Evolutionary conservation across 2,888 invertebrate species (phyloP), one percentile per base, ranked within the genome.

Genomic region (Barypeithes pellucidus): DNA sequence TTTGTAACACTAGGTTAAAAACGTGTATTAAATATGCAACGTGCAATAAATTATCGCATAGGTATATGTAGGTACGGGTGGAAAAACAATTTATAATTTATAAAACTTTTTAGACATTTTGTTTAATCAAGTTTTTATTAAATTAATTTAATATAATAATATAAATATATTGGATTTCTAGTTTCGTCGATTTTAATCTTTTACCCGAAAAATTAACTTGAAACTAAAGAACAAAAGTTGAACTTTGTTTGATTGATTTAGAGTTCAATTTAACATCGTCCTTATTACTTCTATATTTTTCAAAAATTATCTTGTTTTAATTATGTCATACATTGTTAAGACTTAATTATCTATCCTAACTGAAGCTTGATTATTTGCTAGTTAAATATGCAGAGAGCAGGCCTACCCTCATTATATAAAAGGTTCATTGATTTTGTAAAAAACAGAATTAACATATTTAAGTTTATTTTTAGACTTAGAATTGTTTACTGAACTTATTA

Each of bases 371-470:
- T 45, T n/a, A n/a, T n/a, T 45, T 16, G 3, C 5, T 45, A 41
- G 16, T 45, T 45, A 45, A 45, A 16, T 16, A 45, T 16, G 43
- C 16, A 16, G 7, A 16, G 16, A 9, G n/a, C 4, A 4, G 39
- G 39, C 3, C 43, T 16, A 16, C 43, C 43, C 43, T 45, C 16
- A 45, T 45, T 7, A 5, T 45, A 3, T 12, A 8, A 45, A 45
- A 16, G 16, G 43, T 45, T 45, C 16, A 45, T 16, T 45, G 43
- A 45, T 16, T 45, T 45, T 45, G 43, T 45, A 45, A 45, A 43
- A 43, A 43, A 12, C 2, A 45, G 16, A 16, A 45, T 45, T 45
- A 7, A 16, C 43, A 45, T 45, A 45, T 16, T 11, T 45, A 45
- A 45, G 43, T 14, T 16, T 45, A 45, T 45, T 45, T 16, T 45